Conservation (phyloP, 2,113 vertebrate species). For the Siphamia tubifer region DNA sequence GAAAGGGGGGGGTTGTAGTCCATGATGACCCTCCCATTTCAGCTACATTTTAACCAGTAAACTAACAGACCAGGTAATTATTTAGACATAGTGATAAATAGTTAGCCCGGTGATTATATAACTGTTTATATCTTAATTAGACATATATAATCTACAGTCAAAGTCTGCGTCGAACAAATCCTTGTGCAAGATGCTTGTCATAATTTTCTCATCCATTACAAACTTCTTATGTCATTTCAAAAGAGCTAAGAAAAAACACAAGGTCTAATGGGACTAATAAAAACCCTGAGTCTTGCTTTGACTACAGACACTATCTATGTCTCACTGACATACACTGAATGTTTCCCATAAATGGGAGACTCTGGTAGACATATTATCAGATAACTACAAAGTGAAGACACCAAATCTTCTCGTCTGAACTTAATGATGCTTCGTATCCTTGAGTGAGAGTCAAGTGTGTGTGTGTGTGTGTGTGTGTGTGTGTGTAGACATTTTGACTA, state of each 20-base stretch:
- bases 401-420: slow-evolving; percentile 9
- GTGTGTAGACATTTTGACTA: slow-evolving; percentile 42
- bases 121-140: neutral
- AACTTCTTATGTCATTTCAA: slow-evolving; percentile 22
- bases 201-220: slow-evolving; percentile 8
- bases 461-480: slow-evolving; percentile 32
- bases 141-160: neutral
- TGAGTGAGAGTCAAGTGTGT: slow-evolving; percentile 49
- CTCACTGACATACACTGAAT: slow-evolving; percentile 55
- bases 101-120: neutral
- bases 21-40: slow-evolving; percentile 26
- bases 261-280: slow-evolving; percentile 21
- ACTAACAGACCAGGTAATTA: slow-evolving; percentile 41
- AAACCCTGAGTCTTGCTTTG: slow-evolving; percentile 58
- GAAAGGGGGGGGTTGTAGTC: slow-evolving; percentile 11
- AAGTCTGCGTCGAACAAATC: neutral
- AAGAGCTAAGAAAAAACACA: slow-evolving; percentile 1
- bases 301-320: slow-evolving; percentile 44
- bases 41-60: slow-evolving; percentile 69
- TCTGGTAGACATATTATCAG: slow-evolving; percentile 55
- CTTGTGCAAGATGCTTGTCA: neutral
- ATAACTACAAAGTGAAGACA: slow-evolving; percentile 37
- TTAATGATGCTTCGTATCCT: slow-evolving; percentile 54
- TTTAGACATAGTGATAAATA: slow-evolving; percentile 3
- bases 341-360: slow-evolving; percentile 53